Evolutionary conservation across 2,888 invertebrate genomes (phyloP).

Genomic region (Formica aserva): DNA sequence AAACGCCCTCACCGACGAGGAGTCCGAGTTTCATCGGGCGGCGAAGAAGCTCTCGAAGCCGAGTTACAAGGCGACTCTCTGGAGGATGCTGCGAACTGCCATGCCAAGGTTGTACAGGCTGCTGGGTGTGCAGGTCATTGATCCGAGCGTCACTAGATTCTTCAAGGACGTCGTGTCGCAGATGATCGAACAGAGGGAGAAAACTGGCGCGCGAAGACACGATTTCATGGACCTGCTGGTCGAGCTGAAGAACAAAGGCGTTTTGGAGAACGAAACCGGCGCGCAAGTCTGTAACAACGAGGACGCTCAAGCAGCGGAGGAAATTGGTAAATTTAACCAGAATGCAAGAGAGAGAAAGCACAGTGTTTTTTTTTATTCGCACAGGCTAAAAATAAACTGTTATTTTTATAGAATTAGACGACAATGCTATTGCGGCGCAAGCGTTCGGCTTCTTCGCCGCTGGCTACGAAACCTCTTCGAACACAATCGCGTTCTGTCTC

Average conservation of each 20-base stretch:
- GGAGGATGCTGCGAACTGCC: slow-evolving; percentile 82
- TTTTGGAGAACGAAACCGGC: slow-evolving; percentile 70
- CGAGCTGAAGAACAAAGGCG: slow-evolving; percentile 82
- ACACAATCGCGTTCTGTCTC: slow-evolving; percentile 83
- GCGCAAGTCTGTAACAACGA: slow-evolving; percentile 62
- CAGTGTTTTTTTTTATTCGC: background rate
- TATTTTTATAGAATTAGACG: slow-evolving; percentile 77
- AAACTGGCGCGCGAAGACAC: slow-evolving; percentile 78
- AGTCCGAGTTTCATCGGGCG: slow-evolving; percentile 84
- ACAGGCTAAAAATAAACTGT: background rate
- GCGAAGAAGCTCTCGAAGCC: slow-evolving; percentile 83
- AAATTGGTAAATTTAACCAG: slow-evolving; percentile 73
- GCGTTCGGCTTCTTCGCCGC: slow-evolving; percentile 84
- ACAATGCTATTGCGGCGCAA: slow-evolving; percentile 83
- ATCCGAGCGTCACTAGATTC: slow-evolving; percentile 80
- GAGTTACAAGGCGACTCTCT: slow-evolving; percentile 81
- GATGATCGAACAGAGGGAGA: slow-evolving; percentile 81
- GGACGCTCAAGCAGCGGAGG: slow-evolving; percentile 69
- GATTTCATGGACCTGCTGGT: slow-evolving; percentile 85
- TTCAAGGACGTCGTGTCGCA: slow-evolving; percentile 82
- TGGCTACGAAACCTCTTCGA: slow-evolving; percentile 84
- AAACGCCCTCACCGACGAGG: slow-evolving; percentile 83
- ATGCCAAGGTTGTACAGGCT: slow-evolving; percentile 79
- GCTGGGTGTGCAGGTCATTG: slow-evolving; percentile 79
- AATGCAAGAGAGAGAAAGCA: background rate